A percentile compares a stretch with the other conserved stretches of the same genome.
These are phyloP conservation scores for Bombus sylvicola DNA, from an alignment of 1,140 invertebrate species.

Conservation along the genomic window DNA sequence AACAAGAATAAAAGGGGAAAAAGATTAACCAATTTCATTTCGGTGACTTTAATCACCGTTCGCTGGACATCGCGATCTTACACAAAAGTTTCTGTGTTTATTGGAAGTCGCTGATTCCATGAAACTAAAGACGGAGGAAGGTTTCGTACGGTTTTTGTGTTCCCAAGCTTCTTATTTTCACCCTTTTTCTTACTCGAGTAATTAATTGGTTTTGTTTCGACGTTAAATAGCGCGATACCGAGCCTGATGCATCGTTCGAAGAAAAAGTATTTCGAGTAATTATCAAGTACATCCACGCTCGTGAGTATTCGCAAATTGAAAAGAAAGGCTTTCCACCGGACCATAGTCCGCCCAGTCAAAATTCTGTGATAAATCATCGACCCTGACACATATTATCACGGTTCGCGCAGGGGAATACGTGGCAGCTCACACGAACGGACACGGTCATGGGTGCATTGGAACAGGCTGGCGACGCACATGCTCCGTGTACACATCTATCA, in stretches of 20 bases:
- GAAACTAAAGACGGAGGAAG: background rate
- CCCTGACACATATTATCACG: conserved; percentile 47
- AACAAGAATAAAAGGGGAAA: background rate
- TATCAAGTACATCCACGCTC: background rate
- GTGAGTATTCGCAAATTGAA: conserved; percentile 13
- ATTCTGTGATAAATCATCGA: conserved; percentile 52
- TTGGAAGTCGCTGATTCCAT: background rate
- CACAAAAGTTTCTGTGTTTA: background rate
- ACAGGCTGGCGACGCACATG: conserved; percentile 16
- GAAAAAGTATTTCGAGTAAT: background rate
- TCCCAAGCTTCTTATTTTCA: background rate
- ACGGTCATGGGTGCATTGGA: conserved; percentile 46
- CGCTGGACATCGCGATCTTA: background rate
- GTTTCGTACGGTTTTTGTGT: conserved; percentile 11
- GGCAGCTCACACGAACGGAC: conserved; percentile 40
- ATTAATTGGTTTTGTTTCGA: background rate
- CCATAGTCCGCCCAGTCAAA: conserved; percentile 1
- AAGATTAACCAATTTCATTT: background rate
- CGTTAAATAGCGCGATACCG: background rate
- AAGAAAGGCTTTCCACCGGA: conserved; percentile 19
- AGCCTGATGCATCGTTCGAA: background rate
- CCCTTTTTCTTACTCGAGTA: background rate
- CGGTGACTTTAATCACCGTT: conserved; percentile 7
- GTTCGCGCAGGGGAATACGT: conserved; percentile 28
- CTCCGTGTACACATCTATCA: background rate